Conservation (phyloP, 2,113 vertebrate genomes). For the Xyliphius kryptos region DNA sequence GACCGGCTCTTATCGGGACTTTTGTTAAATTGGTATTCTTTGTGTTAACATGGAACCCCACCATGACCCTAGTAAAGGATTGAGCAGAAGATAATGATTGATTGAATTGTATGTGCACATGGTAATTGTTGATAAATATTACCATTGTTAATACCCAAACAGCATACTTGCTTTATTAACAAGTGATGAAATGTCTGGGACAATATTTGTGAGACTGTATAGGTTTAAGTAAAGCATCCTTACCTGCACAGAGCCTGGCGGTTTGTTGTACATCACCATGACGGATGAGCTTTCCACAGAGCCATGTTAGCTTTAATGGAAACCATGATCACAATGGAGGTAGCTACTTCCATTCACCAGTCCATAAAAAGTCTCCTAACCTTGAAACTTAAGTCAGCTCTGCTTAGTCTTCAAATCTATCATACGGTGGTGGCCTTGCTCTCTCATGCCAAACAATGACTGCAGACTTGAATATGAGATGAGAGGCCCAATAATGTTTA, state of each 20-base stretch:
- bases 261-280: conserved; percentile 25
- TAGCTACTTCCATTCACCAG: conserved; percentile 15
- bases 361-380: conserved; percentile 39
- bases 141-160: no score
- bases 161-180: neutral
- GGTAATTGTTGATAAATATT: no score
- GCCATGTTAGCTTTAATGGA: conserved; percentile 33
- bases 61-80: no score
- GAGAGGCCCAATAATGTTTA: conserved; percentile 26
- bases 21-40: no score
- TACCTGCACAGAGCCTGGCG: conserved; percentile 6
- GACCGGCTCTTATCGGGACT: no score
- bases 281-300: conserved; percentile 22
- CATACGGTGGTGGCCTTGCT: conserved; percentile 2
- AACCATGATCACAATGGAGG: conserved; percentile 30
- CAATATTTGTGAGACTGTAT: neutral
- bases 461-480: conserved; percentile 32
- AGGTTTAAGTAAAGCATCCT: neutral
- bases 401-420: conserved; percentile 37
- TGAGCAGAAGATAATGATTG: no score
- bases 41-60: no score
- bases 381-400: conserved; percentile 42
- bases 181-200: neutral
- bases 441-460: conserved; percentile 11
- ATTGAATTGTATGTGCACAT: no score